phyloP scores from a whole-genome alignment of 2,113 vertebrate species.

The Propithecus coquereli region DNA sequence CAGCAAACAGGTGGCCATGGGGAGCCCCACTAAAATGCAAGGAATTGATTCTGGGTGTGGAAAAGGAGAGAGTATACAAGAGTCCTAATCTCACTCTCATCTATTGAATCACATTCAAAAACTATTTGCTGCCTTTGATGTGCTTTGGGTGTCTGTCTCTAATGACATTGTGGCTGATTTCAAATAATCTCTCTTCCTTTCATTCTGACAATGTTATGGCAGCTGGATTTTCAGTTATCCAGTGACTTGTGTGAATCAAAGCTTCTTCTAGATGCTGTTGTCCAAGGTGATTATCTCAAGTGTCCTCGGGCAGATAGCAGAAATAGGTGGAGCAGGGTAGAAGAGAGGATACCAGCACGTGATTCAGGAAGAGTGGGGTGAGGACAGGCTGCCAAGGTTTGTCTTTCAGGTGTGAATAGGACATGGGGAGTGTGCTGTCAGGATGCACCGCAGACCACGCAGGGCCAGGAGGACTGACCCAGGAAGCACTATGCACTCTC shows the following conservation, averaged over 20 bases:
- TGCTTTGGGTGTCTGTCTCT: not conserved
- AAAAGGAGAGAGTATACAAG: not conserved
- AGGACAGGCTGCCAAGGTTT: not conserved
- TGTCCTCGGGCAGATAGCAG: not conserved
- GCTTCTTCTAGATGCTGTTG: not conserved
- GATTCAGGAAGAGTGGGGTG: not conserved
- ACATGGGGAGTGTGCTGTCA: not conserved
- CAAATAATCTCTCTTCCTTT: not conserved
- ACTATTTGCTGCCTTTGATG: not conserved
- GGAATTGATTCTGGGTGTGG: not conserved
- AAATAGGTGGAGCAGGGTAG: rapidly evolving
- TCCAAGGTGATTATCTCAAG: not conserved
- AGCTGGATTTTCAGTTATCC: not conserved
- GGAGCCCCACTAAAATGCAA: not conserved
- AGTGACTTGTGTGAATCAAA: not conserved
- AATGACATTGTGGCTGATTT: not conserved
- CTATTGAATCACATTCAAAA: not conserved
- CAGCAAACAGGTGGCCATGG: not conserved
- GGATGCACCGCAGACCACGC: rapidly evolving
- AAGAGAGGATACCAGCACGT: not conserved
- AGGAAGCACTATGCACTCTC: not conserved
- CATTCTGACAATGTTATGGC: not conserved
- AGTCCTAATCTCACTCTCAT: not conserved
- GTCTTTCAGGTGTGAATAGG: not conserved
- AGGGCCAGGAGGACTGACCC: not conserved